Conservation (phyloP, 2,113 vertebrate species). For the Bucco capensis region DNA sequence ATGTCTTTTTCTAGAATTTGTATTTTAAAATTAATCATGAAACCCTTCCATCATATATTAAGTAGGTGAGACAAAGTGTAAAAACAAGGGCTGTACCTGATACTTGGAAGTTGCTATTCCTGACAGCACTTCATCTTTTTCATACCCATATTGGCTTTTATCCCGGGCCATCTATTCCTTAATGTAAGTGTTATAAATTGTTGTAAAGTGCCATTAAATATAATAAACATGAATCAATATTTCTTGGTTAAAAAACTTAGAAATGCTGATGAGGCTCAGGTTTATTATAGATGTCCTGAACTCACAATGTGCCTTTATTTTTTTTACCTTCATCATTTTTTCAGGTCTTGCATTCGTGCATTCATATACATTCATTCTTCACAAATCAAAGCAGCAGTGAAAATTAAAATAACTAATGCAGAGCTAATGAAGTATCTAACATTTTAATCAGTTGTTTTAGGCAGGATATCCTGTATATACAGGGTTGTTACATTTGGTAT, state of each 20-base stretch:
- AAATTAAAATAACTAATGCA: slow-evolving; percentile 38
- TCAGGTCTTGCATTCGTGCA: background rate
- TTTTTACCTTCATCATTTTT: slow-evolving; percentile 28
- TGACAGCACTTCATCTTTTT: slow-evolving; percentile 75
- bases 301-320: slow-evolving; percentile 49
- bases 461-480: background rate
- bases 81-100: slow-evolving; percentile 66
- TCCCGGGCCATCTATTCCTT: slow-evolving; percentile 76
- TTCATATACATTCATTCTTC: slow-evolving; percentile 17
- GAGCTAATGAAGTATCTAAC: background rate
- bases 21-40: slow-evolving; percentile 30
- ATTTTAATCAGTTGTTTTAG: slow-evolving; percentile 15
- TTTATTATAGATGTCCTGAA: slow-evolving; percentile 62
- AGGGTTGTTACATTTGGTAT: background rate
- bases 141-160: slow-evolving; percentile 72
- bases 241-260: slow-evolving; percentile 78
- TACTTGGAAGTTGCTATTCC: slow-evolving; percentile 64
- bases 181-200: slow-evolving; percentile 82
- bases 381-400: slow-evolving; percentile 13
- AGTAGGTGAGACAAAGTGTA: slow-evolving; percentile 48
- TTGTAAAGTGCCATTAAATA: slow-evolving; percentile 75
- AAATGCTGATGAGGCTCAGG: slow-evolving; percentile 74
- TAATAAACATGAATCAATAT: slow-evolving; percentile 81
- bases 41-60: slow-evolving; percentile 29
- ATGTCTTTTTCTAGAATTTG: background rate